Evolutionary conservation across 2,113 vertebrate species (phyloP).

Genomic region (Alligator mississippiensis): DNA sequence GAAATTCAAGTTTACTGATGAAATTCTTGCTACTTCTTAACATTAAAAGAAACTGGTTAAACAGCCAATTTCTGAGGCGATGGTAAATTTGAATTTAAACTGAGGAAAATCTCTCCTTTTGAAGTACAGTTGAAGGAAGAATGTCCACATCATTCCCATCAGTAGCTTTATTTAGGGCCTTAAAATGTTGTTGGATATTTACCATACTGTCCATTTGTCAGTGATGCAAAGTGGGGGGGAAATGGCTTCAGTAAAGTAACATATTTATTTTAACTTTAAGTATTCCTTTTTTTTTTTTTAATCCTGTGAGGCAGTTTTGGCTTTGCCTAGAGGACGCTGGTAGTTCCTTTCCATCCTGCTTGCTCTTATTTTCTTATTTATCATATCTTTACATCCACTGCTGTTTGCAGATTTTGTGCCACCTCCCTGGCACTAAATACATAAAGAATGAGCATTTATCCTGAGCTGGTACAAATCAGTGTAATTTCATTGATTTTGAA

Average conservation of each 20-base stretch:
- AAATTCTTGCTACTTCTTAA: neutral
- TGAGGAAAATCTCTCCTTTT: neutral
- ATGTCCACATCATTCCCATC: neutral
- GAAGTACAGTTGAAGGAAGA: neutral
- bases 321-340: neutral
- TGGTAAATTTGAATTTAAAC: neutral
- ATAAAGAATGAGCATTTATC: neutral
- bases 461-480: neutral
- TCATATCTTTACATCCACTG: no score
- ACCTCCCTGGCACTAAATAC: neutral
- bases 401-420: no score
- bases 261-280: neutral
- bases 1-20: neutral
- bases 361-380: neutral
- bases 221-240: no score
- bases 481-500: neutral
- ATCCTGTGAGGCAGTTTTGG: neutral
- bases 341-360: neutral
- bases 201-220: neutral
- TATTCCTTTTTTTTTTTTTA: neutral
- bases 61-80: neutral
- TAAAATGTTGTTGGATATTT: neutral
- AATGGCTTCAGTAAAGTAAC: neutral
- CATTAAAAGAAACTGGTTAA: neutral
- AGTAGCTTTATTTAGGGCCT: neutral